Percentiles rank a stretch among this genome's conserved stretches.
These are phyloP conservation scores for Manis crassicaudata DNA, from an alignment of 2,797 vertebrate genomes.

Conservation along the genomic window DNA sequence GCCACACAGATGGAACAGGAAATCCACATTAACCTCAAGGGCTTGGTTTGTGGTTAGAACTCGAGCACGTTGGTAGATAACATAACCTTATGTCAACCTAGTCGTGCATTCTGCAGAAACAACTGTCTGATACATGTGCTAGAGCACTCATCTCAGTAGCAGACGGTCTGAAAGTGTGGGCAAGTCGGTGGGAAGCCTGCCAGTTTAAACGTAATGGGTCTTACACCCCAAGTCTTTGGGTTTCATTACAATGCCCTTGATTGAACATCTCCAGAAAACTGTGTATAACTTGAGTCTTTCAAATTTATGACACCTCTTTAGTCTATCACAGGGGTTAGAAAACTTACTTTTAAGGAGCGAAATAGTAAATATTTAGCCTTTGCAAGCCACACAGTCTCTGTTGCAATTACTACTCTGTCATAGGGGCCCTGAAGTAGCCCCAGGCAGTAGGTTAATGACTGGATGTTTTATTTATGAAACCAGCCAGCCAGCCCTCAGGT, in stretches of 20 bases:
- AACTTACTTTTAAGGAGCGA: background rate
- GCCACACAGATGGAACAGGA: background rate
- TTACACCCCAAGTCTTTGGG: background rate
- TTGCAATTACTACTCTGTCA: background rate
- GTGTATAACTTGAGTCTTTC: background rate
- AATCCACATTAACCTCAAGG: conserved; percentile 31
- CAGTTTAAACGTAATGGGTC: background rate
- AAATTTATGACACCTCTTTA: background rate
- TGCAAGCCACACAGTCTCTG: background rate
- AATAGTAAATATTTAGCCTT: background rate
- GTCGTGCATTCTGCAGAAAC: accelerated
- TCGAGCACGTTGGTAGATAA: background rate
- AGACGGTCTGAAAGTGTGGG: too few relatives aligned
- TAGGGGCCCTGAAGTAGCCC: background rate
- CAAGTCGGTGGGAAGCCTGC: background rate
- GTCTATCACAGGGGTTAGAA: background rate
- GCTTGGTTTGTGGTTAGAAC: background rate
- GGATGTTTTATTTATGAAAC: background rate
- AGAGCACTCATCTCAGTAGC: background rate
- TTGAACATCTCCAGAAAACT: background rate
- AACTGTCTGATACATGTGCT: accelerated
- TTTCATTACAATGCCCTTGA: background rate
- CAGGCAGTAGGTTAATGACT: background rate
- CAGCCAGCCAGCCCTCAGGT: background rate
- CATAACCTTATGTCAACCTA: accelerated